Conservation (phyloP, 1,140 invertebrate species). For the Drusus annulatus region DNA sequence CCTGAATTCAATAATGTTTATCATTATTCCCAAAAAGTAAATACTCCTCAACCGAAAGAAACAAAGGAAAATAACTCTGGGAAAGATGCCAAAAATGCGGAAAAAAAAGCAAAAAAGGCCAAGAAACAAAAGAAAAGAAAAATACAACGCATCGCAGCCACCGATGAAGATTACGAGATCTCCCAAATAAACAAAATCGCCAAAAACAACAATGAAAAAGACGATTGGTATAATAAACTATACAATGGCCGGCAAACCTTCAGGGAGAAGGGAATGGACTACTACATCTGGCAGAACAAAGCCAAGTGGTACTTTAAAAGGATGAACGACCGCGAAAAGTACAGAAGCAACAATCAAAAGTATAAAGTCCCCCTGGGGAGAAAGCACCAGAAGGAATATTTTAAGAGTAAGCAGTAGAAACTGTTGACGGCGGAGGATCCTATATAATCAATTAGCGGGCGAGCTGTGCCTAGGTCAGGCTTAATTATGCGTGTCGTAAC, state of each 20-base stretch:
- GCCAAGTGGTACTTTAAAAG: conserved; percentile 43
- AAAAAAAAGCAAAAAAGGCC: conserved; percentile 3
- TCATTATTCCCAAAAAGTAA: not conserved
- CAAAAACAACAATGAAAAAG: not conserved
- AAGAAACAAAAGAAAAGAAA: conserved; percentile 12
- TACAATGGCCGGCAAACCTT: not conserved
- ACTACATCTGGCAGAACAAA: conserved; percentile 29
- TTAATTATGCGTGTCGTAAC: not conserved
- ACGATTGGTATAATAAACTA: conserved; percentile 41
- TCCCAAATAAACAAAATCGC: not conserved
- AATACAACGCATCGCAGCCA: not conserved
- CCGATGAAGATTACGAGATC: not conserved
- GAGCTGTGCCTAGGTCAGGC: not conserved
- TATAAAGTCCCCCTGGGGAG: not conserved
- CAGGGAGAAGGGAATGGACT: conserved; percentile 19
- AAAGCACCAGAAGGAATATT: conserved; percentile 2
- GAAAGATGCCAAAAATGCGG: not conserved
- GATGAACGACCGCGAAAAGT: conserved; percentile 46
- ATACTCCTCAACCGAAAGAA: not conserved
- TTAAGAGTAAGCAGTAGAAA: conserved; percentile 12
- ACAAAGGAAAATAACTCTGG: not conserved
- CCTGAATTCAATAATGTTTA: not conserved
- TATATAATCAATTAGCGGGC: not conserved
- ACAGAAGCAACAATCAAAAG: not conserved
- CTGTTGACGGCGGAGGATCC: not conserved